Percentiles rank a stretch among this genome's conserved stretches.
phyloP scores from a whole-genome alignment of 2,888 invertebrate species.

The Phoenoteleia sp. region DNA sequence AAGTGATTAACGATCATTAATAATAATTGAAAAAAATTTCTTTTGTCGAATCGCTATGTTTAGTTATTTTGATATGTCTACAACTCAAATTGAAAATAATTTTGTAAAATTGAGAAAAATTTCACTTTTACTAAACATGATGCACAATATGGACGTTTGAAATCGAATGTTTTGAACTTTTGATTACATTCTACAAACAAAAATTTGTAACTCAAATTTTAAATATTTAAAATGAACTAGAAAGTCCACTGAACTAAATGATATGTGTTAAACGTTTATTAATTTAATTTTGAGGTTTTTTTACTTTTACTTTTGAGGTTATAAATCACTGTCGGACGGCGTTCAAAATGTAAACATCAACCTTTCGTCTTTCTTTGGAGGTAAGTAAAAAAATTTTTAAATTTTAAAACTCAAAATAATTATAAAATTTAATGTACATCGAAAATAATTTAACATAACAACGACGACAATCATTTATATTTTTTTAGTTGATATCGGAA shows the following conservation, averaged over 20 bases:
- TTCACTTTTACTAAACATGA: constrained; percentile 18
- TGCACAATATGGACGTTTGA: constrained; percentile 19
- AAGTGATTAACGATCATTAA: no score
- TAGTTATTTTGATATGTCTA: no score
- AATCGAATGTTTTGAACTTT: constrained; percentile 16
- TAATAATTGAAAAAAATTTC: no score
- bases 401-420: no score
- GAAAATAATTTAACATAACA: no score
- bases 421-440: no score
- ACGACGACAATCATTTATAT: no score
- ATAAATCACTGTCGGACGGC: not conserved
- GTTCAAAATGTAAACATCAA: not conserved
- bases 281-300: not conserved
- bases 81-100: no score
- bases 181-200: constrained; percentile 2
- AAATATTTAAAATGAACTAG: constrained; percentile 19
- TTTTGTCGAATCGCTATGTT: no score
- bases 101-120: no score
- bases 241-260: constrained; percentile 21
- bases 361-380: not conserved
- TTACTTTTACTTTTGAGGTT: not conserved
- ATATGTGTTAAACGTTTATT: constrained; percentile 11
- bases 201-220: constrained; percentile 2
- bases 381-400: not conserved
- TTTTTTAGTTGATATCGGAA: no score